Evolutionary conservation across 2,888 invertebrate genomes (phyloP).

Genomic region (Eutolmus rufibarbis): DNA sequence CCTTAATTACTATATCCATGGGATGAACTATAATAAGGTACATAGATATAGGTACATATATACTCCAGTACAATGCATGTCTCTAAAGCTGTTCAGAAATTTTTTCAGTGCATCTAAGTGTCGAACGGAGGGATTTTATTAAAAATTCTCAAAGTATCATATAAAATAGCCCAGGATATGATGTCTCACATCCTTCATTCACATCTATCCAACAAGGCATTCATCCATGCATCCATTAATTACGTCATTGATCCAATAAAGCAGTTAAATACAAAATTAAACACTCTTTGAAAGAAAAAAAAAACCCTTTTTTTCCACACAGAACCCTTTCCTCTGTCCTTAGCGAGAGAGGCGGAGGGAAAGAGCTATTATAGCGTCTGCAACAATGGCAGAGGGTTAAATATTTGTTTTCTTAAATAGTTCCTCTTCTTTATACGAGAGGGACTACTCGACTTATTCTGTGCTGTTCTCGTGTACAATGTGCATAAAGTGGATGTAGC

Average conservation of each 20-base stretch:
- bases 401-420: slow-evolving; percentile 50
- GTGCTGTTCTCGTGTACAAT: slow-evolving; percentile 16
- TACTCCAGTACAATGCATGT: background rate
- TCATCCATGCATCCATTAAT: slow-evolving; percentile 43
- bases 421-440: slow-evolving; percentile 42
- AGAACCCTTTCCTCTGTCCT: background rate
- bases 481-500: slow-evolving; percentile 16
- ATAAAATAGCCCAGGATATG: slow-evolving; percentile 5
- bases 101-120: slow-evolving; percentile 15
- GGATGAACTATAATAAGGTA: background rate
- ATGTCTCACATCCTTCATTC: slow-evolving; percentile 3
- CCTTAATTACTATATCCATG: background rate
- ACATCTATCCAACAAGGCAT: slow-evolving; percentile 27
- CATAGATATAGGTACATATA: background rate
- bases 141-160: slow-evolving; percentile 48
- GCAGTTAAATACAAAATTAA: slow-evolving; percentile 49
- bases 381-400: slow-evolving; percentile 47
- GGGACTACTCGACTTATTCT: slow-evolving; percentile 39
- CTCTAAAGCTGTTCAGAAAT: slow-evolving; percentile 1
- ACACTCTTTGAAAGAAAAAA: slow-evolving; percentile 46
- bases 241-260: slow-evolving; percentile 50
- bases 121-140: slow-evolving; percentile 42
- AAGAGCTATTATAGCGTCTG: slow-evolving; percentile 44
- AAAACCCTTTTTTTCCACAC: slow-evolving; percentile 27
- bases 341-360: background rate